These are phyloP conservation scores for Thereva unica DNA, from an alignment of 2,888 invertebrate species.

Conservation along the genomic window DNA sequence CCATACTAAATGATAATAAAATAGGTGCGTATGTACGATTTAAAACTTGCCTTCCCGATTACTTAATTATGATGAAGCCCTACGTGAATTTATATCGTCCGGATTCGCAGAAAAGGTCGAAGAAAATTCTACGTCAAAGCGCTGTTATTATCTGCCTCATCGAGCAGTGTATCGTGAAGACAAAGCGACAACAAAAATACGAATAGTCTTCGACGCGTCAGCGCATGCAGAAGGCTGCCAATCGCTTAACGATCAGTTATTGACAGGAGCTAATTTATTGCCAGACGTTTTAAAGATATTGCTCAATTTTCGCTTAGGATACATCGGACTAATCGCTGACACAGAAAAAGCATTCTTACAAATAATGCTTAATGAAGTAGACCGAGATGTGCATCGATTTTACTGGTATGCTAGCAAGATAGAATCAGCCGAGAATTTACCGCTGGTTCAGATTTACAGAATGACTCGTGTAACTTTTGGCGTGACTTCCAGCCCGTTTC, in stretches of 20 bases:
- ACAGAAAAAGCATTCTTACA: conserved; percentile 35
- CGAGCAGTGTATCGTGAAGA: no score
- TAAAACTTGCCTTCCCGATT: conserved; percentile 27
- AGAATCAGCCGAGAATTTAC: conserved; percentile 20
- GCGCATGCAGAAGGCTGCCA: conserved; percentile 36
- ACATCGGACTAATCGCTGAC: conserved; percentile 43
- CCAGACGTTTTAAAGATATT: conserved; percentile 41
- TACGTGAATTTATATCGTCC: conserved; percentile 24
- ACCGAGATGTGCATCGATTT: conserved; percentile 43
- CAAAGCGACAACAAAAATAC: conserved; percentile 35
- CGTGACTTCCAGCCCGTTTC: conserved; percentile 5
- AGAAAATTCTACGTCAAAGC: neutral
- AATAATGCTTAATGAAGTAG: conserved; percentile 37
- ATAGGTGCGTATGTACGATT: conserved; percentile 34
- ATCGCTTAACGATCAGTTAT: conserved; percentile 44
- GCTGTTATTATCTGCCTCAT: conserved; percentile 34
- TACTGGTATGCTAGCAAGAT: conserved; percentile 40
- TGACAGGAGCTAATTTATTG: conserved; percentile 44
- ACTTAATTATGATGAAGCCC: conserved; percentile 30
- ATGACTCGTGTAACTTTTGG: conserved; percentile 34
- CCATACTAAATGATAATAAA: conserved; percentile 24
- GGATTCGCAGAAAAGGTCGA: conserved; percentile 25
- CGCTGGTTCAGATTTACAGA: conserved; percentile 30
- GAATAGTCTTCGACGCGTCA: conserved; percentile 40
- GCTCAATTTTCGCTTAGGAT: conserved; percentile 36